These are phyloP conservation scores for Hypomesus transpacificus DNA, from an alignment of 2,113 vertebrate species.

Conservation along the genomic window DNA sequence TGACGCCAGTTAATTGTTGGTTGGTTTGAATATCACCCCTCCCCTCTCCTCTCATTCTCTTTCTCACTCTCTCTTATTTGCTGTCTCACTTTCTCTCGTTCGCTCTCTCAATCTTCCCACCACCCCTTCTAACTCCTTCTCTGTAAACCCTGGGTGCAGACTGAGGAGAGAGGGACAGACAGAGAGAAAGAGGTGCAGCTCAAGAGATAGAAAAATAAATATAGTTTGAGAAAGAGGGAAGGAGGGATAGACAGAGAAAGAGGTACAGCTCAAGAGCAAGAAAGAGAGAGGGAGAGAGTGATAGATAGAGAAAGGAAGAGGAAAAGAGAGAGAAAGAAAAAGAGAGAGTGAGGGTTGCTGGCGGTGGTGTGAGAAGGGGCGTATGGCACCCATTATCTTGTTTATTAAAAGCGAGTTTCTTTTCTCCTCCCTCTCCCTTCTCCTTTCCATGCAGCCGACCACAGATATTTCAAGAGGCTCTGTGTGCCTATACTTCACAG, in stretches of 20 bases:
- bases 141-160: not conserved
- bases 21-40: slow-evolving; percentile 67
- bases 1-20: slow-evolving; percentile 74
- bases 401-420: slow-evolving; percentile 89
- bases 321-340: slow-evolving; percentile 24
- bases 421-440: slow-evolving; percentile 22
- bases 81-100: slow-evolving; percentile 2
- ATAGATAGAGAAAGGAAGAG: not conserved
- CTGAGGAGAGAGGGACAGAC: not conserved
- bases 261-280: not conserved
- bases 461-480: slow-evolving; percentile 6
- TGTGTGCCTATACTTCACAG: not conserved
- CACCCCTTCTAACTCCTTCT: not conserved
- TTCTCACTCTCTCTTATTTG: not conserved
- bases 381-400: slow-evolving; percentile 84
- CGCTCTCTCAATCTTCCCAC: slow-evolving; percentile 38
- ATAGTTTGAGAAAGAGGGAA: slow-evolving; percentile 4
- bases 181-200: not conserved
- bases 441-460: not conserved
- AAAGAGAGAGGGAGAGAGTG: slow-evolving; percentile 31
- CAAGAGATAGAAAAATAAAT: not conserved
- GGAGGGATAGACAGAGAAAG: slow-evolving; percentile 1
- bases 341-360: slow-evolving; percentile 43
- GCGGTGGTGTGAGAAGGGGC: slow-evolving; percentile 60
- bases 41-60: slow-evolving; percentile 15